Evolutionary conservation across 2,888 invertebrate genomes (phyloP), one percentile per base, ranked within the genome.

Genomic region (Calliopum simillimum): DNA sequence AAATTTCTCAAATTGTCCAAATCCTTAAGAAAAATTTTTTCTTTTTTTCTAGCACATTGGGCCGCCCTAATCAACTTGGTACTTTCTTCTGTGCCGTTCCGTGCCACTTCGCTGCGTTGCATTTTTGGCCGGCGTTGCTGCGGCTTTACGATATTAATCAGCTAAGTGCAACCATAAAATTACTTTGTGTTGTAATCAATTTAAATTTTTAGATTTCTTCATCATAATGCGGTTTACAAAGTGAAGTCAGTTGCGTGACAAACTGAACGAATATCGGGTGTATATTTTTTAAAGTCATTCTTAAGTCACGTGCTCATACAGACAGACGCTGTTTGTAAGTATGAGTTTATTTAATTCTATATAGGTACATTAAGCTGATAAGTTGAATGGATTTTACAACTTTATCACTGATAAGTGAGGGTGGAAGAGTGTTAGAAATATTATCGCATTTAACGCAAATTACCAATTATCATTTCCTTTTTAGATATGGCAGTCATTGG

Each of bases 1-100:
- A 72, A 72, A 72, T 72, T 72, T 69, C 69, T 63, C 69, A 69
- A 72, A 69, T 72, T 72, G 63, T 51, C 58, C 67, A 53, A 62
- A 69, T 43, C 69, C 59, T 33, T 66, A 19, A 21, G 11, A 53
- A 55, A 43, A 55, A 23, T 59, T 59, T 55, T 21, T 49, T 58
- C n/a, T 14, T 44, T n/a, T n/a, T n/a, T n/a, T n/a, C n/a, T n/a
- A n/a, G n/a, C n/a, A 12, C n/a, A 14, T 65, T 41, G n/a, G 43
- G n/a, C 41, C 53, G 44, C 53, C 44, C 12, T 71, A 71, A 71
- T 68, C 71, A 47, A 64, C 68, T 64, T 68, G 64, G 25, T 16
- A 44, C 58, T 63, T 19, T 41, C 44, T 51, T 33, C n/a, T n/a
- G n/a, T n/a, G n/a, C n/a, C n/a, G n/a, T 33, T 33, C 1, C 25